A percentile compares a stretch with the other conserved stretches of the same genome.
phyloP scores from a whole-genome alignment of 2,888 invertebrate species.

The Athripsodes cinereus region DNA sequence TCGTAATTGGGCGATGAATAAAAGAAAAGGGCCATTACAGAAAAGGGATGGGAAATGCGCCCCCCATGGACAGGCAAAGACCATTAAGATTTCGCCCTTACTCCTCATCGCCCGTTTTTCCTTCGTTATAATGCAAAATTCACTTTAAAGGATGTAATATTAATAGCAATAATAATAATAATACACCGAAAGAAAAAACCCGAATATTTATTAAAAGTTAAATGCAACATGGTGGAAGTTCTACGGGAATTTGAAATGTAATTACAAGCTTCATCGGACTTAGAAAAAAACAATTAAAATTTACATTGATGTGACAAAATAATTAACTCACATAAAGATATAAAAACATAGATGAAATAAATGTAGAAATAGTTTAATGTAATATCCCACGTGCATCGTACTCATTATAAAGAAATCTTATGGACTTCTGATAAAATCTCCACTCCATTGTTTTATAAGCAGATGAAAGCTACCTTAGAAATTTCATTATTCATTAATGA shows the following conservation, averaged over 20 bases:
- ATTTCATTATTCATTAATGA: slow-evolving; percentile 8
- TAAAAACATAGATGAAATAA: too few species aligned
- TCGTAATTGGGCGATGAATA: slow-evolving; percentile 53
- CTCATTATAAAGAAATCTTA: too few species aligned
- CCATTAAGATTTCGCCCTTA: slow-evolving; percentile 13
- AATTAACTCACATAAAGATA: too few species aligned
- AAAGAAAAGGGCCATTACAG: slow-evolving; percentile 49
- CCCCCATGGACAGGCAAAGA: slow-evolving; percentile 17
- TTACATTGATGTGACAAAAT: too few species aligned
- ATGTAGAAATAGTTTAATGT: too few species aligned
- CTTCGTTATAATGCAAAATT: slow-evolving; percentile 19
- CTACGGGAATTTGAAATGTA: too few species aligned
- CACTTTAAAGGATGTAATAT: slow-evolving; percentile 13
- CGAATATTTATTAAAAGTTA: background rate
- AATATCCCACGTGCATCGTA: too few species aligned
- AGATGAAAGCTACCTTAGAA: background rate
- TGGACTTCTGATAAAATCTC: too few species aligned
- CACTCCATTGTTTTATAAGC: too few species aligned
- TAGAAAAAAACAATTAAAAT: background rate
- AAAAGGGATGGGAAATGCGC: slow-evolving; percentile 34
- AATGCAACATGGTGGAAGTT: slow-evolving; percentile 1
- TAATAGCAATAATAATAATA: slow-evolving; percentile 9
- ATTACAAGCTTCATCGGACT: background rate
- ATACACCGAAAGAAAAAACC: background rate
- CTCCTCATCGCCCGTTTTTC: slow-evolving; percentile 5